Base-by-base conservation (phyloP, 2,888 invertebrate species). In the Eucera pruinosa region DNA sequence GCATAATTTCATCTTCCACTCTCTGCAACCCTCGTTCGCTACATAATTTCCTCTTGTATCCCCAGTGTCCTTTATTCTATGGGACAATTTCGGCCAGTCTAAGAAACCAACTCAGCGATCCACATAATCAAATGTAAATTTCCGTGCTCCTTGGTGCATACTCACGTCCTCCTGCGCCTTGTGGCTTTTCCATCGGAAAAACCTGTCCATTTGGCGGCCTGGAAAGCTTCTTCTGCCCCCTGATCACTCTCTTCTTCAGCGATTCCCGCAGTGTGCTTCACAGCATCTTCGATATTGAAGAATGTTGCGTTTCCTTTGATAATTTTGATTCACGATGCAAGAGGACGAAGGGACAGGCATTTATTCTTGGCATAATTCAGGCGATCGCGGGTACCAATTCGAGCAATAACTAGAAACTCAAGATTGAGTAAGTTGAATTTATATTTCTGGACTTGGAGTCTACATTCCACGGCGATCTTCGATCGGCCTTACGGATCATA, bases 141-240 rank as follows among this genome's bases (percentile, higher is more conserved):
- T 47, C 52, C 9, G 9, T 18, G 55, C 15, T 30, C 33, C 18
- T 30, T 23, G 33, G 13, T 23, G 23, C 71, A 74, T 90, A 90
- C 91, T 91, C 87, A 91, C 91, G 67, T 91, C 88, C 39, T 89
- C 90, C 67, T 89, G 88, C 66, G 86, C 85, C 88, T 90, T 91
- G 85, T 91, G 89, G 84, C 90, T 91, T 78, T 91, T 91, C 91
- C 91, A 91, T 27, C 91, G 89, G 80, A 91, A 91, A 79, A 91
- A 84, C 79, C 90, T 85, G 73, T 91, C 91, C 91, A 91, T 91
- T 83, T 86, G 86, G 55, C 48, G 54, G 75, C 60, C 69, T 50
- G 47, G 4, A 25, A n/a, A 41, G n/a, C 27, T 25, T 39, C 47
- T 6, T n/a, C 43, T 7, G 39, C n/a, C 23, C 23, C 15, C 11